Evolutionary conservation across 2,797 vertebrate species (phyloP), one percentile per base, ranked within the genome.

Genomic region (Clarias pachynema): DNA sequence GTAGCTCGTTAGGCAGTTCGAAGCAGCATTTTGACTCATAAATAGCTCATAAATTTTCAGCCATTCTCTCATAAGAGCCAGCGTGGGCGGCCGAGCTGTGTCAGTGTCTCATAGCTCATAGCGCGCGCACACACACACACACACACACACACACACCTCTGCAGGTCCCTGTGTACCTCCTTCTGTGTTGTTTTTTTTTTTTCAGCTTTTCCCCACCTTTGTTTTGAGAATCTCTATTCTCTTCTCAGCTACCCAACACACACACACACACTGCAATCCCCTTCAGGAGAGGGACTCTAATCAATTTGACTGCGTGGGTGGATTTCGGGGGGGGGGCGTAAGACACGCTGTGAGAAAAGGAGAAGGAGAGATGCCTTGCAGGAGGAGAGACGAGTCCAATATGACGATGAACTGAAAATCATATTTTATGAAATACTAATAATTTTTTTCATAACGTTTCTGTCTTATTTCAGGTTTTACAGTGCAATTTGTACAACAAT

Each of bases 281-380:
- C 90, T 89, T 86, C 91, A 89, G 92, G 93, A 93, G 92, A 91
- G 22, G 88, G 90, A 91, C 92, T 92, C 92, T 92, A 94, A 94
- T 94, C 94, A 93, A 89, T 94, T 92, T 91, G 90, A 91, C 89
- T 92, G 92, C 83, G 91, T 93, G 94, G 94, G 93, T 82, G 89
- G 74, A 89, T 88, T 90, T 89, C 86, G 90, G 90, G 56, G 82
- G 81, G 91, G 37, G 79, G n/a, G 92, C 68, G 89, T 88, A 89
- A 86, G 89, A 89, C 66, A 87, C 79, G 82, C 73, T 79, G 85
- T 86, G 86, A 86, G 79, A 34, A 70, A 73, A 24, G 44, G 24
- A 74, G 63, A 82, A 87, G 40, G 56, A 68, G 34, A 53, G 57
- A 84, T 29, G 77, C 77, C 77, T 62, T 20, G 34, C 31, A 63